Base-by-base conservation (phyloP, 1,140 invertebrate genomes). In the Drosophila kohkoa region DNA sequence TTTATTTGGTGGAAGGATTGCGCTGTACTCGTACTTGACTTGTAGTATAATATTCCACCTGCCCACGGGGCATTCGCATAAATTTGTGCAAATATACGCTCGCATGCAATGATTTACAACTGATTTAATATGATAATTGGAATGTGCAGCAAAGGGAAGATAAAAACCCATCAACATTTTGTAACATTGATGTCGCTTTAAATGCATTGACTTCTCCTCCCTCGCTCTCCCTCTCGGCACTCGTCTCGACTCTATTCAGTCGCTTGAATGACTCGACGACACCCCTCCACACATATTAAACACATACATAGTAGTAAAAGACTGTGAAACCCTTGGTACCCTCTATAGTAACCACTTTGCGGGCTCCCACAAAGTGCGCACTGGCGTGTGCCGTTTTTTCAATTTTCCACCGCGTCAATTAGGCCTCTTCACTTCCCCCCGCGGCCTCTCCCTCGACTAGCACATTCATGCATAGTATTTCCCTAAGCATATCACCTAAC, bases 81-180 rank as follows among this genome's bases (percentile, higher is more conserved):
- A 65, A 64, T 55, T 85, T 83, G 74, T 83, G 81, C 66, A 85
- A 85, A 83, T 85, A 80, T 77, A 83, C 80, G 71, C 80, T 32
- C 30, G 71, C 49, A 73, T 69, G 80, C 60, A 82, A 79, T 83
- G 81, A 80, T 82, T 83, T 85, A 85, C 81, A 85, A 77, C 81
- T 85, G 81, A 85, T 85, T 85, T 83, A 85, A 85, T 83, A 85
- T 85, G 81, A 80, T 85, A 85, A 85, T 85, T 85, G 81, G 77
- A 74, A 85, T 77, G 74, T 60, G 81, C 76, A 62, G 69, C 76
- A 66, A 66, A 71, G 54, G 79, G 35, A 25, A 38, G 75, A 82
- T 82, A 82, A 81, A 68, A 70, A 48, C 55, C 60, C 74, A 51
- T 51, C 51, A 48, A 45, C 72, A 38, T 49, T 51, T 51, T 69